Conservation (phyloP, 2,797 vertebrate genomes). For the Neoniphon sammara region DNA sequence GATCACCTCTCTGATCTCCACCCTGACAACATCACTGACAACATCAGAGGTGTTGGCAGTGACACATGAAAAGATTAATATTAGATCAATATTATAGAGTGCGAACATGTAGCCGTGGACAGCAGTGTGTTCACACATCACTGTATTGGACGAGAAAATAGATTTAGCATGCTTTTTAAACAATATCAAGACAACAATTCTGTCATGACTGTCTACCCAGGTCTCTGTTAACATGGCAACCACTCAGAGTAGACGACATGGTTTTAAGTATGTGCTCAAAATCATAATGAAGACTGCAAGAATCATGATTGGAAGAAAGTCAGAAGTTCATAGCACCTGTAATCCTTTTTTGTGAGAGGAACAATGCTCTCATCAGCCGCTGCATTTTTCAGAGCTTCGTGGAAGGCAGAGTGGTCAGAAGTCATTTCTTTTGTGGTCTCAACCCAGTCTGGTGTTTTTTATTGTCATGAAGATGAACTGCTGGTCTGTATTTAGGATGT, state of each 20-base stretch:
- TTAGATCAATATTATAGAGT: too few relatives aligned
- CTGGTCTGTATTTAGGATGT: too few relatives aligned
- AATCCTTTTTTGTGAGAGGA: slow-evolving; percentile 43
- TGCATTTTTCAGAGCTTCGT: slow-evolving; percentile 13
- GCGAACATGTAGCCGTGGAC: not conserved
- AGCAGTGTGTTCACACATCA: not conserved
- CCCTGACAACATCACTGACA: not conserved
- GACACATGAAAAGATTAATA: slow-evolving; percentile 23
- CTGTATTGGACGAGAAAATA: not conserved
- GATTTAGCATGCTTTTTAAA: not conserved
- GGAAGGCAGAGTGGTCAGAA: not conserved
- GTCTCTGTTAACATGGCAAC: slow-evolving; percentile 3
- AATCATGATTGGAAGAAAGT: slow-evolving; percentile 7
- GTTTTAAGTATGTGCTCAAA: not conserved
- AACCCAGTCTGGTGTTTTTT: too few relatives aligned
- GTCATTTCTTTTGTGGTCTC: not conserved
- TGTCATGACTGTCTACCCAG: not conserved
- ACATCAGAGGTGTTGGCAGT: slow-evolving; percentile 2
- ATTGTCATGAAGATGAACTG: too few relatives aligned
- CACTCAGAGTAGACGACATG: not conserved
- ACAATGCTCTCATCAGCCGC: slow-evolving; percentile 50
- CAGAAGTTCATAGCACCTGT: slow-evolving; percentile 17
- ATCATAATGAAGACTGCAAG: slow-evolving; percentile 9
- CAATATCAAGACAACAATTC: not conserved
- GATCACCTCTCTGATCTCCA: not conserved